These are phyloP conservation scores for Pogonocichla stellata DNA, from an alignment of 2,113 vertebrate species.

Conservation along the genomic window DNA sequence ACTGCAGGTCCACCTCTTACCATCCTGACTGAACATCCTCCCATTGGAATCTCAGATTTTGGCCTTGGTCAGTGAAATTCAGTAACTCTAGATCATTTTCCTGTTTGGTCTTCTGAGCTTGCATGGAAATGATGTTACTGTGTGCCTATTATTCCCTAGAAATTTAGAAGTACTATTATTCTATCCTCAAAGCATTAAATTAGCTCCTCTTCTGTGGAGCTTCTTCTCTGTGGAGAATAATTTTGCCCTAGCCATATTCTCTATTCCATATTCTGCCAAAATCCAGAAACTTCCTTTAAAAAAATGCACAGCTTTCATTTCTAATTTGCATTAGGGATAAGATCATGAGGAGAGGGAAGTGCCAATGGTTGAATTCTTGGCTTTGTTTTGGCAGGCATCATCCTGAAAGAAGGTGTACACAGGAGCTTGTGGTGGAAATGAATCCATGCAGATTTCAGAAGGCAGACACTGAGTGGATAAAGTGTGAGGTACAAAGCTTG, in stretches of 20 bases:
- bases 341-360: not conserved
- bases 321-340: not conserved
- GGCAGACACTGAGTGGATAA: not conserved
- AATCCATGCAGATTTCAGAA: not conserved
- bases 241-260: not conserved
- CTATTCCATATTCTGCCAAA: not conserved
- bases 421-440: not conserved
- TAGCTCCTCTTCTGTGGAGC: not conserved
- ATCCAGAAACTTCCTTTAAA: not conserved
- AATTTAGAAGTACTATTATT: not conserved
- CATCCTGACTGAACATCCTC: not conserved
- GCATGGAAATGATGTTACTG: not conserved
- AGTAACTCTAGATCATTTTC: not conserved
- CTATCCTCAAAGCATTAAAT: not conserved
- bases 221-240: not conserved
- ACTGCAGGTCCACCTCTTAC: not conserved
- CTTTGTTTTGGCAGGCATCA: not conserved
- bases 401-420: not conserved
- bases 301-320: not conserved
- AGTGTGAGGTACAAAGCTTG: not conserved
- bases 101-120: not conserved
- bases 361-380: not conserved
- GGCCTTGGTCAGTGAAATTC: not conserved
- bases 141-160: not conserved
- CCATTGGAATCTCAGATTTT: not conserved